A percentile compares a stretch with the other conserved stretches of the same genome.
Conservation (phyloP, 2,888 invertebrate genomes). For the Hypomecis atomaria region DNA sequence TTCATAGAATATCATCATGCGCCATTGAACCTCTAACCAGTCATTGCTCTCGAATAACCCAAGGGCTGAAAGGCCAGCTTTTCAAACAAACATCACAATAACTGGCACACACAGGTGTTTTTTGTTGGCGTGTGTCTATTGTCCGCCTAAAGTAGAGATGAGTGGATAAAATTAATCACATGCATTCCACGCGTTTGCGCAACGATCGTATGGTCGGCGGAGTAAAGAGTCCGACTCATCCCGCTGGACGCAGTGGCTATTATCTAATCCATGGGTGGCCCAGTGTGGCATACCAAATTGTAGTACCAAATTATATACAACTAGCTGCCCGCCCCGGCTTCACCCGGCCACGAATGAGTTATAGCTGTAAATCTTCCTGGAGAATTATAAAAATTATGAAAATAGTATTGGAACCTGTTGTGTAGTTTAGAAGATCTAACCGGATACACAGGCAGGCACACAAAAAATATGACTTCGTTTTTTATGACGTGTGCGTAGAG, state of each 20-base stretch:
- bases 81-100: slow-evolving; percentile 33
- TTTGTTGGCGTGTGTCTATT: slow-evolving; percentile 31
- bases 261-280: slow-evolving; percentile 32
- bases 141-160: slow-evolving; percentile 37
- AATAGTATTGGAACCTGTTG: no score
- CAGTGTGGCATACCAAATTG: slow-evolving; percentile 1
- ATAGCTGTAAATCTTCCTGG: no score
- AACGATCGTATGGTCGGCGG: slow-evolving; percentile 54
- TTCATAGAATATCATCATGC: background rate
- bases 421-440: no score
- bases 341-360: no score
- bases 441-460: no score
- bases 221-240: slow-evolving; percentile 59
- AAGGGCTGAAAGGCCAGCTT: slow-evolving; percentile 40
- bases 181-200: slow-evolving; percentile 51
- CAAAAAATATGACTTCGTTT: no score
- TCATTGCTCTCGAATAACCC: slow-evolving; percentile 48
- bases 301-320: no score
- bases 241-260: slow-evolving; percentile 29
- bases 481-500: no score
- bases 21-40: slow-evolving; percentile 43
- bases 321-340: no score
- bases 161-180: slow-evolving; percentile 30
- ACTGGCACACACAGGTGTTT: slow-evolving; percentile 49
- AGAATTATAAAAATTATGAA: no score